Conservation (phyloP, 2,797 vertebrate species). For the Nasua narica region DNA sequence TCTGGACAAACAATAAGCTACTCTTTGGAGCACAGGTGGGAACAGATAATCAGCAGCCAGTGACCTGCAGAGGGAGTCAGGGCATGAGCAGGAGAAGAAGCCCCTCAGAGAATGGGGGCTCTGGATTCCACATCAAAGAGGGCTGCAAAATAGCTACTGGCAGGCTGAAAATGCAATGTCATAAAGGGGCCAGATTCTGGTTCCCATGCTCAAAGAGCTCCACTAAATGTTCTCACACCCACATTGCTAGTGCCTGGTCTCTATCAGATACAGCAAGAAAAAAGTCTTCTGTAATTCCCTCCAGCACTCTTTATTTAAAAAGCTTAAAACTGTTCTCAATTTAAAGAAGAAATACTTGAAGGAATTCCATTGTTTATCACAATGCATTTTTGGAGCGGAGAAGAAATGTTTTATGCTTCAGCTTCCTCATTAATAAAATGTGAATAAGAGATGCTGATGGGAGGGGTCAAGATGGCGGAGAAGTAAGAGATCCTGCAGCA, state of each 20-base stretch:
- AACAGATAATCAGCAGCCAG: background rate
- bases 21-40: background rate
- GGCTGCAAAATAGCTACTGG: background rate
- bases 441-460: too few species aligned
- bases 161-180: background rate
- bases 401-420: background rate
- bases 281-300: background rate
- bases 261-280: background rate
- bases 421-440: background rate
- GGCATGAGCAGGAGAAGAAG: background rate
- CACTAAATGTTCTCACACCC: background rate
- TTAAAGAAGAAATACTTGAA: background rate
- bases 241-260: background rate
- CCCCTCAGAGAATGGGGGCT: background rate
- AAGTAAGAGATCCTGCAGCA: too few species aligned
- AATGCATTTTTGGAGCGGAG: background rate
- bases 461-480: too few species aligned
- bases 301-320: background rate
- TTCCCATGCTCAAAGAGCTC: background rate
- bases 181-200: background rate
- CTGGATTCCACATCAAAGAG: background rate
- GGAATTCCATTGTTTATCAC: background rate
- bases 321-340: background rate
- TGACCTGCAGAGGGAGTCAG: background rate
- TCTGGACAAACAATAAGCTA: background rate